Evolutionary conservation across 2,113 vertebrate genomes (phyloP).

Genomic region (Oriolus oriolus): DNA sequence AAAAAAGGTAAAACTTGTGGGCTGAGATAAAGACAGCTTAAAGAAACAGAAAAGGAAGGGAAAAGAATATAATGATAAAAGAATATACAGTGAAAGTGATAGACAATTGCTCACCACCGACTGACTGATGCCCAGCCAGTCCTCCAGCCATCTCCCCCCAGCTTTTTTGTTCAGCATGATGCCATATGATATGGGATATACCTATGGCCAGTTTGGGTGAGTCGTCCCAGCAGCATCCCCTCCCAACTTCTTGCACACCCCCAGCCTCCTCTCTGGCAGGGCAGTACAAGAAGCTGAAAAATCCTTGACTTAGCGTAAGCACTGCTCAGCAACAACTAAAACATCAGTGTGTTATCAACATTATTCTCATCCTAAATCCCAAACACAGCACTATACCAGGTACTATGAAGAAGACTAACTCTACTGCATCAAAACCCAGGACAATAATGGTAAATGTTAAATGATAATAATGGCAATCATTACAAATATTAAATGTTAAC

Average conservation of each 20-base stretch:
- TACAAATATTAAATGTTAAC: neutral
- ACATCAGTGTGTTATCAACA: neutral
- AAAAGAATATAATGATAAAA: neutral
- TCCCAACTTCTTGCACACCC: neutral
- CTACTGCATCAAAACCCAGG: neutral
- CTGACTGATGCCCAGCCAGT: neutral
- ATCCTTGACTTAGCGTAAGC: neutral
- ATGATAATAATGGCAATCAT: neutral
- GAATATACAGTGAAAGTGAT: neutral
- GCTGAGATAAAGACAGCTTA: neutral
- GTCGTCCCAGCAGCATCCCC: neutral
- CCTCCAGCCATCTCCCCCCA: too few relatives aligned
- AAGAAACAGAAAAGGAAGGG: neutral
- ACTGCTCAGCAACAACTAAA: neutral
- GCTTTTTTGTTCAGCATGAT: neutral
- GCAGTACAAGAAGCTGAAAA: neutral
- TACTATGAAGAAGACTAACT: neutral
- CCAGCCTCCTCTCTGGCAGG: neutral
- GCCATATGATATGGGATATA: neutral
- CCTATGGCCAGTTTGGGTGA: neutral
- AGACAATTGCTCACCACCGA: neutral
- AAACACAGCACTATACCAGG: neutral
- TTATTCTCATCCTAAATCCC: neutral
- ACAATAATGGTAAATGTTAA: neutral
- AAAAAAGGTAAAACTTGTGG: neutral